Evolutionary conservation across 1,140 invertebrate species (phyloP).

Genomic region (Brachionus rubens): DNA sequence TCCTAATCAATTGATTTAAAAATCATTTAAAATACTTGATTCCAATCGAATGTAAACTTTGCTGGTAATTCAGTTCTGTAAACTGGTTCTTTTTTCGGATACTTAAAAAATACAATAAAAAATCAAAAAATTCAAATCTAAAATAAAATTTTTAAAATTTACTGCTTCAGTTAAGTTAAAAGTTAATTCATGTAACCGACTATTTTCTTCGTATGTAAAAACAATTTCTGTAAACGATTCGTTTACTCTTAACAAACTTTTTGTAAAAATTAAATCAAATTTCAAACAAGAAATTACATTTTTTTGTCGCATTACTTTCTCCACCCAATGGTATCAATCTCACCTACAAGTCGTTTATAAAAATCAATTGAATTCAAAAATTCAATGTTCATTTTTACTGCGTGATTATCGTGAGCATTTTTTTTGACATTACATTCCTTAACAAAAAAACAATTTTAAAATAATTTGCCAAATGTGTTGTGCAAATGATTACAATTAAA

Average conservation of each 20-base stretch:
- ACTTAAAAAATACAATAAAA: slow-evolving; percentile 9
- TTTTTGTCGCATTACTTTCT: too few species aligned
- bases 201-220: slow-evolving; percentile 11
- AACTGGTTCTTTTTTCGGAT: not conserved
- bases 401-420: not conserved
- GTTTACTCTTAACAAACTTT: not conserved
- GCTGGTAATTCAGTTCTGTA: not conserved
- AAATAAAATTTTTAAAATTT: not conserved
- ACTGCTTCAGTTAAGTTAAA: not conserved
- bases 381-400: not conserved
- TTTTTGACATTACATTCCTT: slow-evolving; percentile 26
- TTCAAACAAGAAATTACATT: too few species aligned
- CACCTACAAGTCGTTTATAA: not conserved
- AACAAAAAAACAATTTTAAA: not conserved
- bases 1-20: too few species aligned
- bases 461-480: too few species aligned
- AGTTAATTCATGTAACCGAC: not conserved
- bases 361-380: slow-evolving; percentile 31
- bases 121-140: not conserved
- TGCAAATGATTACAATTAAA: not conserved
- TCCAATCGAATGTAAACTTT: slow-evolving; percentile 24
- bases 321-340: slow-evolving; percentile 4
- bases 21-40: not conserved
- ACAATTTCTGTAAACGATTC: not conserved
- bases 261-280: not conserved